These are phyloP conservation scores for Polymixis flavicincta DNA, from an alignment of 2,888 invertebrate genomes.

Conservation along the genomic window DNA sequence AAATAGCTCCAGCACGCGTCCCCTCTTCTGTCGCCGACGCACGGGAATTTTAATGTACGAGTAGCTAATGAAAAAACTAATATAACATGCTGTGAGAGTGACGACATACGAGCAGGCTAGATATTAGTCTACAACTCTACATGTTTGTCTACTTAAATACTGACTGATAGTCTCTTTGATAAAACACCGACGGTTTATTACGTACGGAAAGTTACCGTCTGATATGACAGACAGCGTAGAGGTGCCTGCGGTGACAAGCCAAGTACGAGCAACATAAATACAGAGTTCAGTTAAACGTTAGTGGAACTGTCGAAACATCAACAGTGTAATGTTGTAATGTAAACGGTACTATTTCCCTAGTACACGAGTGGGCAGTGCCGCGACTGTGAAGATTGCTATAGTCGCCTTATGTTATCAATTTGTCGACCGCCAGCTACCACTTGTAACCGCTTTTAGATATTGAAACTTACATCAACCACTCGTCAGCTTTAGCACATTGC, in stretches of 20 bases:
- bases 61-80: conserved; percentile 35
- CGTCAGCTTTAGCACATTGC: background rate
- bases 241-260: background rate
- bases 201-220: background rate
- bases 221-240: background rate
- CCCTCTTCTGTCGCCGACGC: conserved; percentile 12
- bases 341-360: background rate
- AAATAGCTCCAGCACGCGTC: conserved; percentile 22
- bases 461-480: background rate
- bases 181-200: background rate
- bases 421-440: background rate
- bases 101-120: background rate
- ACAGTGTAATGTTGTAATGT: background rate
- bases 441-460: background rate
- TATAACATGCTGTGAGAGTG: conserved; percentile 17
- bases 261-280: background rate
- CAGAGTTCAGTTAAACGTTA: background rate
- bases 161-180: conserved; percentile 1
- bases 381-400: background rate
- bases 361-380: background rate
- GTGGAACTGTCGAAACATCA: too few species aligned
- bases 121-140: conserved; percentile 7
- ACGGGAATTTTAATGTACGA: conserved; percentile 43
- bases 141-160: background rate
- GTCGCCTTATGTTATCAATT: background rate